Evolutionary conservation across 2,888 invertebrate species (phyloP).

Genomic region (Chrysolina oricalcia): DNA sequence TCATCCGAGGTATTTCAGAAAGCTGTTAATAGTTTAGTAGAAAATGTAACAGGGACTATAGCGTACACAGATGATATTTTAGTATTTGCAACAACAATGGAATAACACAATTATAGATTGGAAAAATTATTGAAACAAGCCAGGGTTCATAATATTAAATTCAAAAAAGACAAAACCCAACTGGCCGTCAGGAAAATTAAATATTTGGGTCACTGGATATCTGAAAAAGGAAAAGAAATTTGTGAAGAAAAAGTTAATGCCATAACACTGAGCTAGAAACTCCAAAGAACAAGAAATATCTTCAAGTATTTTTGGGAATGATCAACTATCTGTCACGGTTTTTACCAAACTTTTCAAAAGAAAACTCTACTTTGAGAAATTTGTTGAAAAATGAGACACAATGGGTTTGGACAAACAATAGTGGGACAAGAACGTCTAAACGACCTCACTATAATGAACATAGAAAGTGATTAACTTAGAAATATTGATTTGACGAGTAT

Average conservation of each 20-base stretch:
- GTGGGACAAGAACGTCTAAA: too few relatives aligned
- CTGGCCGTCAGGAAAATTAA: too few relatives aligned
- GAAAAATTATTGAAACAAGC: neutral
- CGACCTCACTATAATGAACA: too few relatives aligned
- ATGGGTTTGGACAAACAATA: constrained; percentile 24
- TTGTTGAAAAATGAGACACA: constrained; percentile 19
- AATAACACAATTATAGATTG: neutral
- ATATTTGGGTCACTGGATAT: too few relatives aligned
- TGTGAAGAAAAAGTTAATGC: constrained; percentile 28
- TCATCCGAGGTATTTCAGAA: neutral
- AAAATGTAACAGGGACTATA: constrained; percentile 22
- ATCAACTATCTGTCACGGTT: constrained; percentile 25
- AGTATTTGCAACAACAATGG: constrained; percentile 15
- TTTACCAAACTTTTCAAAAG: constrained; percentile 9
- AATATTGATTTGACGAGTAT: too few relatives aligned
- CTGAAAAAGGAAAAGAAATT: too few relatives aligned
- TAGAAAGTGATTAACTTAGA: too few relatives aligned
- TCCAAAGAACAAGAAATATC: constrained; percentile 28
- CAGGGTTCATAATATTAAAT: constrained; percentile 2
- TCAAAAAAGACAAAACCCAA: too few relatives aligned
- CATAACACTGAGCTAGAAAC: constrained; percentile 19
- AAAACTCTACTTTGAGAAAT: constrained; percentile 18
- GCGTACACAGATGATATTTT: constrained; percentile 24
- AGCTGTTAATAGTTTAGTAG: constrained; percentile 14
- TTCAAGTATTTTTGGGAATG: constrained; percentile 30